A percentile compares a stretch with the other conserved stretches of the same genome.
These are phyloP conservation scores for Chrysemys picta DNA, from an alignment of 2,113 vertebrate species.

Conservation along the genomic window DNA sequence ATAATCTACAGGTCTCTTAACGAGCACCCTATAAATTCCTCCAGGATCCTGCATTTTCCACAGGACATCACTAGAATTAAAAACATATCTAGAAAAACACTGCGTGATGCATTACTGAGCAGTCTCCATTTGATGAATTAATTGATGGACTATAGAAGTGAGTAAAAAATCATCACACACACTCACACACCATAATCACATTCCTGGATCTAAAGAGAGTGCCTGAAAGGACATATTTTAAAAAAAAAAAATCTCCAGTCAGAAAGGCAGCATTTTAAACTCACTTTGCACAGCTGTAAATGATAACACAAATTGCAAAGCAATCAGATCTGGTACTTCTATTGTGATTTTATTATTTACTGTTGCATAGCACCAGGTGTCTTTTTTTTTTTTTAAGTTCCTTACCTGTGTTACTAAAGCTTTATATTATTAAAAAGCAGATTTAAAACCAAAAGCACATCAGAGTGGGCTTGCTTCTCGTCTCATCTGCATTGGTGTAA, in stretches of 20 bases:
- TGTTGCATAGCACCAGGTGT: background rate
- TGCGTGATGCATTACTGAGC: rapidly evolving
- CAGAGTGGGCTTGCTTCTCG: background rate
- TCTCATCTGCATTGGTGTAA: background rate
- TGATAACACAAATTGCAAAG: background rate
- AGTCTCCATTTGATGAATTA: background rate
- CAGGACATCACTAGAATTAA: background rate
- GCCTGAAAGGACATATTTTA: background rate
- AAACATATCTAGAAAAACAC: background rate
- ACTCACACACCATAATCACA: background rate
- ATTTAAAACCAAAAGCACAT: background rate
- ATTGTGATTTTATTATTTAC: background rate
- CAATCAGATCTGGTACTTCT: background rate
- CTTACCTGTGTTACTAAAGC: background rate
- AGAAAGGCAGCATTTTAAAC: background rate
- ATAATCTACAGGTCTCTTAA: background rate
- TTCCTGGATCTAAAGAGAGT: background rate
- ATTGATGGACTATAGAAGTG: background rate
- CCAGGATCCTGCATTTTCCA: background rate
- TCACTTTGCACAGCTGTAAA: background rate
- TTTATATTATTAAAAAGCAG: background rate
- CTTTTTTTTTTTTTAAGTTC: background rate
- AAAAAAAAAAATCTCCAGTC: background rate
- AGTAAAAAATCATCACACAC: background rate
- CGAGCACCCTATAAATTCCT: background rate